Evolutionary conservation across 2,888 invertebrate species (phyloP), one percentile per base, ranked within the genome.

Genomic region (Brassicogethes aeneus): DNA sequence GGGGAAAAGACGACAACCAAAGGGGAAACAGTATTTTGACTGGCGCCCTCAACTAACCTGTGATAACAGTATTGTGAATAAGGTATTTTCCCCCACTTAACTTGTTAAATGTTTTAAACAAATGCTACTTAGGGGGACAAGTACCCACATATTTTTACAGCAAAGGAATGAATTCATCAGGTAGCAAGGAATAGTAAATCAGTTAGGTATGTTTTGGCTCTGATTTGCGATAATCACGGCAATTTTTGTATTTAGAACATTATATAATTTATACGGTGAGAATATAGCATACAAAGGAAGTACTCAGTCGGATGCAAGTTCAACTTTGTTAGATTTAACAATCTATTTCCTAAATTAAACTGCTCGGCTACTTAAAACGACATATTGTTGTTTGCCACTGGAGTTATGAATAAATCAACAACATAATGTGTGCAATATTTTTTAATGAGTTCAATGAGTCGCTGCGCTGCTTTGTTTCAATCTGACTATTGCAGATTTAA

Each of bases 341-440:
- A 69, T 68, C 66, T 65, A 68, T 67, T 68, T 68, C 68, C 68
- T 68, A 68, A 68, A 68, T 68, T 68, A 66, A 67, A 56, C 43
- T 46, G 50, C 60, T 61, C 54, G 58, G 58, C 57, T 59, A 60
- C 61, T 60, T 60, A 57, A 57, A 51, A 57, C 46, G 56, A 31
- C 39, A 55, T 57, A 60, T 60, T 61, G 55, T 56, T 56, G 52
- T 60, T 59, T 56, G 57, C 50, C 42, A 32, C 32, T 32, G 14
- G 12, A 32, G 14, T 12, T 32, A 32, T 32, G 32, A 32, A 32
- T 32, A 32, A 32, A 32, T 32, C 32, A 32, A 8, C 32, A 12
- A 32, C 32, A 32, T 32, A 32, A 32, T 32, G 32, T 12, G 32
- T 32, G 32, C 32, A 32, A 32, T 32, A 32, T 32, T 32, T 32